Percentiles rank a stretch among this genome's conserved stretches.
Evolutionary conservation across 2,888 invertebrate species (phyloP).

Genomic region (Aporophyla nigra): DNA sequence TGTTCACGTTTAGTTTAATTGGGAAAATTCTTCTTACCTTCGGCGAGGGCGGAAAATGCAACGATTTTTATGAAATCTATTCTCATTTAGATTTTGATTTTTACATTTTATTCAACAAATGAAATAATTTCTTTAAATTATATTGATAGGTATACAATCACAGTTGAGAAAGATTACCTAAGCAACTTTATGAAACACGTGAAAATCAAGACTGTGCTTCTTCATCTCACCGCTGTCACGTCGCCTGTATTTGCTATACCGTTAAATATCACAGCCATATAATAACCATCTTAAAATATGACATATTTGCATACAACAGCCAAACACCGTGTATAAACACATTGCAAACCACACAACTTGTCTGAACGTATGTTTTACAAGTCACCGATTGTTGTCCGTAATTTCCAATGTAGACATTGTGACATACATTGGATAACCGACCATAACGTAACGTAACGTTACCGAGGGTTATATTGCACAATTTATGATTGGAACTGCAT

Average conservation of each 20-base stretch:
- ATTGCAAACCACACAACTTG: constrained; percentile 29
- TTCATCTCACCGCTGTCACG: neutral
- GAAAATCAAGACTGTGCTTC: neutral
- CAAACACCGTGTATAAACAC: constrained; percentile 44
- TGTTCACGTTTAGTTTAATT: too few relatives aligned
- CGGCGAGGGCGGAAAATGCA: too few relatives aligned
- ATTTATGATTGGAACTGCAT: constrained; percentile 28
- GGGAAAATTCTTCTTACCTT: too few relatives aligned
- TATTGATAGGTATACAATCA: neutral
- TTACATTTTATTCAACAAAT: too few relatives aligned
- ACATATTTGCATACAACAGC: constrained; percentile 55
- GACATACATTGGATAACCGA: constrained; percentile 57
- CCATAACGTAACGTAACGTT: constrained; percentile 22
- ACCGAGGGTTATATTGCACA: constrained; percentile 40
- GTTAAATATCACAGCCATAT: constrained; percentile 34
- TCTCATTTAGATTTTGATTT: too few relatives aligned
- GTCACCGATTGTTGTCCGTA: constrained; percentile 36
- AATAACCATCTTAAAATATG: neutral
- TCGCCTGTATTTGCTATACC: neutral
- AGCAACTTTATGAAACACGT: neutral
- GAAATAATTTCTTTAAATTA: too few relatives aligned
- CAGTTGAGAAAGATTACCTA: neutral
- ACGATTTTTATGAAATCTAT: too few relatives aligned
- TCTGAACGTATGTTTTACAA: constrained; percentile 33
- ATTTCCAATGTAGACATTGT: constrained; percentile 45